These are phyloP conservation scores for Orestias chungarensis DNA, from an alignment of 2,797 vertebrate genomes.

Conservation along the genomic window DNA sequence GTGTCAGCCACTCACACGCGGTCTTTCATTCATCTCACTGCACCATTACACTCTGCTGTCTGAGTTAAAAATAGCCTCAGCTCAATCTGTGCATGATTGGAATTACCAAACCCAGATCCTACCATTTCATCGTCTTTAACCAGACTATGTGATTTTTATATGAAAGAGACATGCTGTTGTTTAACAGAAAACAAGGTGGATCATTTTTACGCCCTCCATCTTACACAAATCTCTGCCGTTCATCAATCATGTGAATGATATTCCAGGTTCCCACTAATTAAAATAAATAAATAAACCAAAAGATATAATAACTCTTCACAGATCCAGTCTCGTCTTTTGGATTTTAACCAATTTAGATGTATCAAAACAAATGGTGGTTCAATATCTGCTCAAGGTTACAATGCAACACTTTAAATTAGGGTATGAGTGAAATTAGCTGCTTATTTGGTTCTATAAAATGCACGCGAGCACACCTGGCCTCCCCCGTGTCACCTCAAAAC, in stretches of 20 bases:
- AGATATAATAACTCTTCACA: constrained; percentile 32
- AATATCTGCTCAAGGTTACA: background rate
- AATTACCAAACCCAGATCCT: constrained; percentile 62
- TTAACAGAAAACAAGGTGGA: constrained; percentile 35
- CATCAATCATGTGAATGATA: constrained; percentile 25
- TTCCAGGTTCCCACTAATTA: constrained; percentile 31
- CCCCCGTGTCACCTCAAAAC: constrained; percentile 32
- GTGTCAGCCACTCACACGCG: constrained; percentile 55
- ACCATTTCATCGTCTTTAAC: constrained; percentile 32
- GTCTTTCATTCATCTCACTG: constrained; percentile 76
- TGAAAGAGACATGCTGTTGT: constrained; percentile 15
- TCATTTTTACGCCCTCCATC: constrained; percentile 35
- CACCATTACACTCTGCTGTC: constrained; percentile 70
- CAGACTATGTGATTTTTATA: constrained; percentile 31
- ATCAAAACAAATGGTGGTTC: constrained; percentile 5
- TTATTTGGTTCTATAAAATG: constrained; percentile 15
- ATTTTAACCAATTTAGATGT: constrained; percentile 17
- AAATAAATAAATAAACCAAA: constrained; percentile 40
- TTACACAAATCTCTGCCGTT: constrained; percentile 26
- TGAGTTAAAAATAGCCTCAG: constrained; percentile 78
- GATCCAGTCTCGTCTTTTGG: constrained; percentile 6
- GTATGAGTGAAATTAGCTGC: constrained; percentile 5
- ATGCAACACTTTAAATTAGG: constrained; percentile 3
- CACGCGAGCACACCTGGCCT: constrained; percentile 33
- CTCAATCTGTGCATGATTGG: constrained; percentile 68